phyloP scores from a whole-genome alignment of 2,888 invertebrate species.

The Heliconius ethilla region DNA sequence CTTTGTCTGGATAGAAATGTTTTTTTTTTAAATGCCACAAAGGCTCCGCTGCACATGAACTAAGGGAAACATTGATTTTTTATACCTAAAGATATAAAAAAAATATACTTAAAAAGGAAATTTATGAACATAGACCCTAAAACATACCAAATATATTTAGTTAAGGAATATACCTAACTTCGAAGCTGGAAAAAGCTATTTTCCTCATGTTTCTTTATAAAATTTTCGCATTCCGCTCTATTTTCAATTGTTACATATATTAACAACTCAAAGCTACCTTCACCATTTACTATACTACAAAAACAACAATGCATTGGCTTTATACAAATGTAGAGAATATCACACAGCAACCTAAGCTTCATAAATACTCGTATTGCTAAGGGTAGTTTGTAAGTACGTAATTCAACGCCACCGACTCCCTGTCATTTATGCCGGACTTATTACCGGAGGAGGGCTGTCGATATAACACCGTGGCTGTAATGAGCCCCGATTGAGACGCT shows the following conservation, averaged over 20 bases:
- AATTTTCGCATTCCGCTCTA: not conserved
- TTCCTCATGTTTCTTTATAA: not conserved
- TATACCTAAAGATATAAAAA: too few species aligned
- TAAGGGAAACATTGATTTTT: too few species aligned
- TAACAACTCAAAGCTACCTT: not conserved
- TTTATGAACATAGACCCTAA: not conserved
- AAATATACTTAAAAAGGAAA: not conserved
- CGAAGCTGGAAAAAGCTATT: not conserved
- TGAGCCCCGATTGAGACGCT: slow-evolving; percentile 63
- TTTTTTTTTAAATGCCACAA: not conserved
- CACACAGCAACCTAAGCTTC: not conserved
- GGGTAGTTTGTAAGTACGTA: slow-evolving; percentile 20
- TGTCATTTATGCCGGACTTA: slow-evolving; percentile 46
- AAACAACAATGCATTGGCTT: not conserved
- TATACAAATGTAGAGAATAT: not conserved
- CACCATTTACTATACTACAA: not conserved
- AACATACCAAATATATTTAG: not conserved
- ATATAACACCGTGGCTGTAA: slow-evolving; percentile 44
- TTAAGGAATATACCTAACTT: not conserved
- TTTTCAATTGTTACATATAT: not conserved
- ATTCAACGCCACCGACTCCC: slow-evolving; percentile 16
- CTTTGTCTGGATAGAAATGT: not conserved
- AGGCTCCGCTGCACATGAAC: too few species aligned
- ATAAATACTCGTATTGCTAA: not conserved
- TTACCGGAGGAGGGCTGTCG: slow-evolving; percentile 50